Base-by-base conservation (phyloP, 2,888 invertebrate species). In the Anorthoa munda region DNA sequence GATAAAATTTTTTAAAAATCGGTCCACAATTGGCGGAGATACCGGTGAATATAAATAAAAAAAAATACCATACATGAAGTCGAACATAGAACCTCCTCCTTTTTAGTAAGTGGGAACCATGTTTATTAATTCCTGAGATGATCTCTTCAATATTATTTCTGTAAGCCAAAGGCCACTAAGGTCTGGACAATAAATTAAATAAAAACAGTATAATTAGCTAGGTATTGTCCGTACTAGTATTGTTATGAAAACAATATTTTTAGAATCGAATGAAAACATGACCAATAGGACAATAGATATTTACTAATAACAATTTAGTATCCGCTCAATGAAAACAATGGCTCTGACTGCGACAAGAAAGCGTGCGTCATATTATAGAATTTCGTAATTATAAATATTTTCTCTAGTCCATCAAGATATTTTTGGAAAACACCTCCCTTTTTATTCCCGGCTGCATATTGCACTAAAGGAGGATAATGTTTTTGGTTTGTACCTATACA, bases 161-260 rank as follows among this genome's bases (percentile, higher is more conserved):
- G 11, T 2, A 1, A 51, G 51, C 51, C n/a, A 13, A 21, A 21
- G 13, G 21, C 12, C 13, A 12, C 7, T 4, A 39, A 45, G 18
- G 5, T 53, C 11, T 17, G 15, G 64, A 82, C 78, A 81, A 69
- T 82, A 56, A 75, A 58, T 66, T 26, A 60, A 56, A 67, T 78
- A 26, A 13, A 45, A 75, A 21, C 59, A 63, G 46, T 69, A 63
- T 55, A 50, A 26, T 39, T 51, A 26, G 17, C 59, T 63, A 48
- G 21, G n/a, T 64, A 48, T 48, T 45, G 65, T 56, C 56, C 70
- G 60, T 73, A 66, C 59, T 66, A 69, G 21, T 9, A 60, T 26
- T 86, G 80, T 85, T 86, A 69, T 78, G 55, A 74, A 76, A 83
- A 82, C 72, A 86, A 63, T 68, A 58, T 56, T 86, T 85, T 84